Conservation (phyloP, 2,113 vertebrate genomes). For the Scomber japonicus region DNA sequence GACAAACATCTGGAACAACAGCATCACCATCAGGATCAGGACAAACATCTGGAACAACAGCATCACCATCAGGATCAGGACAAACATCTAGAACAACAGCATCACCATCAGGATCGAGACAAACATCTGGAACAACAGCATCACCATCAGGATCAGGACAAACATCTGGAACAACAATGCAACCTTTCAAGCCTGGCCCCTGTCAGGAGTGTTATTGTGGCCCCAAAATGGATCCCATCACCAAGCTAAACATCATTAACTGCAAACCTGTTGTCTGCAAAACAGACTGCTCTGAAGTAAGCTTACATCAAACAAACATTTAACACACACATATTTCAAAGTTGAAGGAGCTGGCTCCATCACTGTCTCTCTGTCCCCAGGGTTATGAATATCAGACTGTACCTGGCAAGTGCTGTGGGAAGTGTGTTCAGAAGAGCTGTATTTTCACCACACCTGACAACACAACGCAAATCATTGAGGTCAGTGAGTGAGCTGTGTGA, state of each 20-base stretch:
- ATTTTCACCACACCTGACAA: constrained; percentile 67
- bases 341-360: no score
- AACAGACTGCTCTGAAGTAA: constrained; percentile 78
- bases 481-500: constrained; percentile 60
- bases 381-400: constrained; percentile 76
- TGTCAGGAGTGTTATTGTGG: constrained; percentile 87
- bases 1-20: background rate
- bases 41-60: background rate
- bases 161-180: background rate
- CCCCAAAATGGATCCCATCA: constrained; percentile 55
- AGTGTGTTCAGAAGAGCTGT: constrained; percentile 85
- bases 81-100: background rate
- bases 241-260: constrained; percentile 47
- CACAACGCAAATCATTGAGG: constrained; percentile 59
- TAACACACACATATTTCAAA: no score
- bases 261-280: constrained; percentile 82
- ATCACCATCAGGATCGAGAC: background rate
- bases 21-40: background rate
- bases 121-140: background rate
- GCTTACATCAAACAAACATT: background rate
- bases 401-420: constrained; percentile 87
- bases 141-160: no score
- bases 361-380: constrained; percentile 68
- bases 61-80: background rate
- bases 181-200: background rate